Evolutionary conservation across 2,888 invertebrate genomes (phyloP).

Genomic region (Nebria brevicollis): DNA sequence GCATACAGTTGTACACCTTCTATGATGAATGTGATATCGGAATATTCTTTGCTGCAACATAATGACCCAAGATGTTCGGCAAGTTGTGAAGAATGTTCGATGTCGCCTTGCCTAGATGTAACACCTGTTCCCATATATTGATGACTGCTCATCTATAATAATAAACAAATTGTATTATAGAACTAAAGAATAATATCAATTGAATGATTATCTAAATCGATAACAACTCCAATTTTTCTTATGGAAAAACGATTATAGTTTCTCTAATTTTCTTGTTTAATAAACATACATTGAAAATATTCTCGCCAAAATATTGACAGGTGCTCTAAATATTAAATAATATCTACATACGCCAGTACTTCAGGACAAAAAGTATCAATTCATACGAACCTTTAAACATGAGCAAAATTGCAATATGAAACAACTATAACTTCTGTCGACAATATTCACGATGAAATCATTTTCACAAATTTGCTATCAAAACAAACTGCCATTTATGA

Average conservation of each 20-base stretch:
- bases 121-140: constrained; percentile 55
- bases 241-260: no score
- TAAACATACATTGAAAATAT: no score
- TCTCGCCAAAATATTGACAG: no score
- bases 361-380: not conserved
- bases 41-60: constrained; percentile 87
- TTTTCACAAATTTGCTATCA: constrained; percentile 2
- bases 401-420: not conserved
- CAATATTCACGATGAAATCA: not conserved
- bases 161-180: not conserved
- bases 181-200: not conserved
- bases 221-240: not conserved
- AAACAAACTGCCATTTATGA: constrained; percentile 24
- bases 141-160: constrained; percentile 57
- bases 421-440: not conserved
- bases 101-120: constrained; percentile 66
- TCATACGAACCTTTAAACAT: not conserved
- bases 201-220: not conserved
- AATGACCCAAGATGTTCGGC: constrained; percentile 88
- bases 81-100: constrained; percentile 76
- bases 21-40: constrained; percentile 89
- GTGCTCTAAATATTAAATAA: no score
- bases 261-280: no score
- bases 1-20: constrained; percentile 77
- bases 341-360: no score